Evolutionary conservation across 2,888 invertebrate species (phyloP).

Genomic region (Lasioglossum villosulum): DNA sequence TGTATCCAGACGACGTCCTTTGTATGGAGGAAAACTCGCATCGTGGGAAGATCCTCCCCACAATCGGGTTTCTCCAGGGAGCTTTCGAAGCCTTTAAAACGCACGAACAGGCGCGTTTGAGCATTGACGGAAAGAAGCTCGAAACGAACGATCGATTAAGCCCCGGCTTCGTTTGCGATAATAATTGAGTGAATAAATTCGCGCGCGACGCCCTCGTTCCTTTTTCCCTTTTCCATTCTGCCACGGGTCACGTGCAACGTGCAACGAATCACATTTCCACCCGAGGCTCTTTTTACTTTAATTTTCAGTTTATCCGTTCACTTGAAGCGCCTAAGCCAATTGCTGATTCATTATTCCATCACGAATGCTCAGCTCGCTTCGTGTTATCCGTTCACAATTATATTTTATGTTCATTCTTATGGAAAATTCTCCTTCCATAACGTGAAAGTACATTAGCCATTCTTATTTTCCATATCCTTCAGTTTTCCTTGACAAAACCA

Average conservation of each 20-base stretch:
- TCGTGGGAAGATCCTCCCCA: background rate
- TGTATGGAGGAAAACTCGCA: background rate
- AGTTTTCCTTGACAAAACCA: background rate
- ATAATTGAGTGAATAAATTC: slow-evolving; percentile 50
- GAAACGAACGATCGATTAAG: slow-evolving; percentile 32
- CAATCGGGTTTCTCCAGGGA: background rate
- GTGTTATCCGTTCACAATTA: background rate
- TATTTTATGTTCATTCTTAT: background rate
- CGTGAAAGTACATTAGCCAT: background rate
- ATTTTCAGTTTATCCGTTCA: slow-evolving; percentile 19
- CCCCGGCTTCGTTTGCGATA: slow-evolving; percentile 47
- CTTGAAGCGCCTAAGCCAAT: background rate
- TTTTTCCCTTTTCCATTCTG: slow-evolving; percentile 14
- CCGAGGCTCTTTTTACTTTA: slow-evolving; percentile 11
- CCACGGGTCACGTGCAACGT: slow-evolving; percentile 26
- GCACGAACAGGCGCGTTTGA: background rate
- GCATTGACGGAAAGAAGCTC: background rate
- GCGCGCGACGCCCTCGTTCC: background rate
- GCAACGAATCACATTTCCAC: background rate
- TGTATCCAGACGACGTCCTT: background rate
- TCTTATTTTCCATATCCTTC: background rate
- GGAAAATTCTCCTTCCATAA: background rate
- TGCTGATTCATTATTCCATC: background rate
- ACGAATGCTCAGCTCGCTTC: background rate
- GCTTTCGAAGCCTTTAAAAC: background rate